phyloP scores from a whole-genome alignment of 2,888 invertebrate genomes.

The Agrilus cyanescens region DNA sequence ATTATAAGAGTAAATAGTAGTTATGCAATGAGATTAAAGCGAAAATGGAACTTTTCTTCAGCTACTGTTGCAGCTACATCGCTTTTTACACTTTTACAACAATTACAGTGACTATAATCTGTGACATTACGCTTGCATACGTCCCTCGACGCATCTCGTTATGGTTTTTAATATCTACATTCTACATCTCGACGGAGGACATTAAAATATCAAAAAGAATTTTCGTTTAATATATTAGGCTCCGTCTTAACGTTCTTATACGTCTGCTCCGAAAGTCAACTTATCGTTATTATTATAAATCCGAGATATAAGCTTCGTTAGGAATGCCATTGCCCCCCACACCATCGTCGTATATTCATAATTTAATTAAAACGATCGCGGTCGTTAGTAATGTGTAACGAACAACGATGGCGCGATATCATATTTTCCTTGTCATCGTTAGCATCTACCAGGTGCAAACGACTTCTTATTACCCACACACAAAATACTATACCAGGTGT shows the following conservation, averaged over 20 bases:
- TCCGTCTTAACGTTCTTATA: constrained; percentile 12
- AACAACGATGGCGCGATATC: background rate
- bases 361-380: constrained; percentile 12
- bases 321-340: constrained; percentile 16
- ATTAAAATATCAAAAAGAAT: constrained; percentile 19
- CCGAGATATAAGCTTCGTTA: constrained; percentile 15
- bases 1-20: too few relatives aligned
- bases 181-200: constrained; percentile 17
- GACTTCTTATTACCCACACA: too few relatives aligned
- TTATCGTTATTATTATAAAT: constrained; percentile 2
- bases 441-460: too few relatives aligned
- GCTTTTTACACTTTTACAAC: too few relatives aligned
- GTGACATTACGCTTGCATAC: too few relatives aligned
- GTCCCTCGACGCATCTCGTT: too few relatives aligned
- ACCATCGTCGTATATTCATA: constrained; percentile 6
- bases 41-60: too few relatives aligned
- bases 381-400: constrained; percentile 5
- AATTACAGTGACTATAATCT: too few relatives aligned
- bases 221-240: constrained; percentile 21
- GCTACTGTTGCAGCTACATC: too few relatives aligned
- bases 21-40: too few relatives aligned
- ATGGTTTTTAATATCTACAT: constrained; percentile 17
- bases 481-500: too few relatives aligned
- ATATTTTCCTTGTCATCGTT: too few relatives aligned
- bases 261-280: background rate